Evolutionary conservation across 2,888 invertebrate genomes (phyloP).

Genomic region (Brachyopa scutellaris): DNA sequence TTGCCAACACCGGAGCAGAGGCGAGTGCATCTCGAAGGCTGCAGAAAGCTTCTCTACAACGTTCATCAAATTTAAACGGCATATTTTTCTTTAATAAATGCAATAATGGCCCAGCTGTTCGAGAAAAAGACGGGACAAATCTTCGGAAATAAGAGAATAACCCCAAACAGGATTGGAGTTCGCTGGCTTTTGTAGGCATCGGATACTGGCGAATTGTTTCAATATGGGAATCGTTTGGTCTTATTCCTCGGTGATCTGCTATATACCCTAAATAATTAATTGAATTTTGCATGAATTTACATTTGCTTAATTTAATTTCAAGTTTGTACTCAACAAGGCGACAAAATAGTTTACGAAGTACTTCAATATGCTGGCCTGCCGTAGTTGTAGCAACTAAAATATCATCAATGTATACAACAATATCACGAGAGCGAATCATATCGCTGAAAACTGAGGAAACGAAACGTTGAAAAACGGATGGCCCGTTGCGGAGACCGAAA

Average conservation of each 20-base stretch:
- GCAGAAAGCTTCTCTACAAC: too few relatives aligned
- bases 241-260: constrained; percentile 17
- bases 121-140: too few relatives aligned
- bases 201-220: constrained; percentile 41
- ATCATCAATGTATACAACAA: constrained; percentile 53
- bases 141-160: too few relatives aligned
- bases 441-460: constrained; percentile 26
- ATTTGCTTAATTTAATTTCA: constrained; percentile 22
- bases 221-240: constrained; percentile 26
- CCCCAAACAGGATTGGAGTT: not conserved
- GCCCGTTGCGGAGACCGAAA: constrained; percentile 61
- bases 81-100: too few relatives aligned
- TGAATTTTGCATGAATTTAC: not conserved
- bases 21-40: too few relatives aligned
- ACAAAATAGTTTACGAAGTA: constrained; percentile 19
- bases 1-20: too few relatives aligned
- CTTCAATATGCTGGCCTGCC: constrained; percentile 20
- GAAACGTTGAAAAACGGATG: constrained; percentile 64
- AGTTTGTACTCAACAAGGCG: constrained; percentile 15
- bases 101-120: too few relatives aligned
- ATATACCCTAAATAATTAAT: constrained; percentile 49
- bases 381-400: constrained; percentile 35
- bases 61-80: too few relatives aligned
- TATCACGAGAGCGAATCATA: constrained; percentile 25
- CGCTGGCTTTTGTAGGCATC: constrained; percentile 14